Conservation (phyloP, 2,888 invertebrate genomes). For the Schizaphis graminum region DNA sequence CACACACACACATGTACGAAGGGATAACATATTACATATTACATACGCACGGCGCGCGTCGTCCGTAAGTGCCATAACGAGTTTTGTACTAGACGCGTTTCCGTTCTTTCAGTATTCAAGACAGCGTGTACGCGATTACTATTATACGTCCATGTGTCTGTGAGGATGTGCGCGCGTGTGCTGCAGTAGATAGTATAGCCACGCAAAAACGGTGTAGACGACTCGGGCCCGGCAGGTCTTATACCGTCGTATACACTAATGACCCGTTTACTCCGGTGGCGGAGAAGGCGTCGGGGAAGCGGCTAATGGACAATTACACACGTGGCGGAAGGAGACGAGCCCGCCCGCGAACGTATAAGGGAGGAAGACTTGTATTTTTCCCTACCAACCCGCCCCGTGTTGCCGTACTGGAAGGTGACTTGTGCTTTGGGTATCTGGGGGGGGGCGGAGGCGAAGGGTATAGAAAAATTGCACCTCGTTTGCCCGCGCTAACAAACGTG, state of each 20-base stretch:
- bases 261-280: conserved; percentile 27
- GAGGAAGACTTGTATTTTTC: neutral
- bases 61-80: conserved; percentile 24
- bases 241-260: conserved; percentile 10
- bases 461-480: conserved; percentile 44
- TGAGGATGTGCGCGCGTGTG: neutral
- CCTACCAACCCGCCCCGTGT: neutral
- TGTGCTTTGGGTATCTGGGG: neutral
- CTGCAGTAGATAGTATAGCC: neutral
- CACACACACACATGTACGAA: neutral
- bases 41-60: neutral
- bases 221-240: neutral
- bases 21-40: neutral
- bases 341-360: neutral
- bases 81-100: conserved; percentile 28
- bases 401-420: neutral
- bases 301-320: conserved; percentile 41
- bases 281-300: neutral
- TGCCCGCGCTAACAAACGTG: neutral
- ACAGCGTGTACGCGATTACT: neutral
- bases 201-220: neutral
- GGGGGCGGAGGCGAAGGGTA: neutral
- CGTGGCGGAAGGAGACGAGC: neutral
- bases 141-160: neutral
- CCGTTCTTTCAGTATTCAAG: conserved; percentile 42